Percentiles rank a stretch among this genome's conserved stretches.
Conservation (phyloP, 2,797 vertebrate genomes). For the Lycodopsis pacificus region DNA sequence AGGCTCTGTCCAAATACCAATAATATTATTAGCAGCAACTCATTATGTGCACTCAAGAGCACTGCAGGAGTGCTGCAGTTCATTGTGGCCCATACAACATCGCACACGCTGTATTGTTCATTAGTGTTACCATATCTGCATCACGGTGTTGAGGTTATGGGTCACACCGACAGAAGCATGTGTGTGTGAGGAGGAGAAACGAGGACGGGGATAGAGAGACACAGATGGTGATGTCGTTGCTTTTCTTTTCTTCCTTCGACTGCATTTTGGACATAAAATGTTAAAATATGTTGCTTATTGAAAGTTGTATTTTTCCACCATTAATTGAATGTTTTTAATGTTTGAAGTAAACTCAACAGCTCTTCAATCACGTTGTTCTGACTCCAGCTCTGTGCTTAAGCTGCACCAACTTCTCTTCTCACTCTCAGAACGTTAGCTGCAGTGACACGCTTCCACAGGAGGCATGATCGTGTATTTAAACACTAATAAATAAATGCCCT, state of each 20-base stretch:
- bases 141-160: not conserved
- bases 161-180: not conserved
- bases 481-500: not conserved
- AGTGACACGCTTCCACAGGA: not conserved
- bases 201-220: not conserved
- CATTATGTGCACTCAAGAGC: not conserved
- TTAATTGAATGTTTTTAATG: not conserved
- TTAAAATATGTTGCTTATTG: no score
- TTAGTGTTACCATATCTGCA: not conserved
- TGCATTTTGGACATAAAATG: no score
- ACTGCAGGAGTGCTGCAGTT: not conserved
- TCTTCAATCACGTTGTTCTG: not conserved
- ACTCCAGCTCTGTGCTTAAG: not conserved
- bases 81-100: not conserved
- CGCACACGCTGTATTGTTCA: not conserved
- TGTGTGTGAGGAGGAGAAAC: not conserved
- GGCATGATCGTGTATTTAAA: not conserved
- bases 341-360: not conserved
- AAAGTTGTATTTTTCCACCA: no score
- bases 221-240: not conserved
- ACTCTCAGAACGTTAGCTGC: not conserved
- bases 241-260: no score
- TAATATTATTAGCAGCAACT: not conserved
- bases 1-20: not conserved
- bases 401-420: not conserved